phyloP scores from a whole-genome alignment of 2,888 invertebrate species.

The Stegophylla sp. region DNA sequence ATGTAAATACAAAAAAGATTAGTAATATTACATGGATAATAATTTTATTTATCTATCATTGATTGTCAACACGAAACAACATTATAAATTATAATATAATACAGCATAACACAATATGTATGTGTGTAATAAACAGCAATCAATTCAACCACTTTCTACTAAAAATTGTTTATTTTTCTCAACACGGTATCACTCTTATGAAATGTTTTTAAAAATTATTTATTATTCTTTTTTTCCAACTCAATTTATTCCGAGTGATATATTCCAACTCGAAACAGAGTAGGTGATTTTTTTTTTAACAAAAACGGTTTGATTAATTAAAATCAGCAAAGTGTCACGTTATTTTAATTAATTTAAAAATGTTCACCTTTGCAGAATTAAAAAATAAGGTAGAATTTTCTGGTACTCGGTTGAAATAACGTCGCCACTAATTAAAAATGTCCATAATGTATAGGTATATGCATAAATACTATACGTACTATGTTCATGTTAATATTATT shows the following conservation, averaged over 20 bases:
- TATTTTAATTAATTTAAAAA: slow-evolving; percentile 27
- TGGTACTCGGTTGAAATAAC: slow-evolving; percentile 13
- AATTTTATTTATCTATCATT: no score
- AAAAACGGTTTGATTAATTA: slow-evolving; percentile 28
- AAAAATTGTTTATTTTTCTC: no score
- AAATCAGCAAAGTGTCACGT: slow-evolving; percentile 13
- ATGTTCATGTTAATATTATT: not conserved
- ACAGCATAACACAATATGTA: no score
- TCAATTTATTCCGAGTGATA: slow-evolving; percentile 7
- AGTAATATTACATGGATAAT: no score
- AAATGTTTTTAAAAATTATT: not conserved
- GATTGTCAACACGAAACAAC: no score
- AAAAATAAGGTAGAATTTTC: slow-evolving; percentile 26
- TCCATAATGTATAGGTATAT: not conserved
- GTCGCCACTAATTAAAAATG: slow-evolving; percentile 23
- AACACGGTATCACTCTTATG: not conserved
- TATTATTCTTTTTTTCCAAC: not conserved
- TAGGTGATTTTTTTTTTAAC: slow-evolving; percentile 10
- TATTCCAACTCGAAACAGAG: not conserved
- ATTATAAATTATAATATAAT: no score
- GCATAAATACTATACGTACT: not conserved
- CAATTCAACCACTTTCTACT: no score
- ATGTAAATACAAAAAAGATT: no score
- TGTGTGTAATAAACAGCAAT: no score
- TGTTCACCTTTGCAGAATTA: not conserved